A percentile compares a stretch with the other conserved stretches of the same genome.
Conservation (phyloP, 2,113 vertebrate genomes). For the Malurus elegans region DNA sequence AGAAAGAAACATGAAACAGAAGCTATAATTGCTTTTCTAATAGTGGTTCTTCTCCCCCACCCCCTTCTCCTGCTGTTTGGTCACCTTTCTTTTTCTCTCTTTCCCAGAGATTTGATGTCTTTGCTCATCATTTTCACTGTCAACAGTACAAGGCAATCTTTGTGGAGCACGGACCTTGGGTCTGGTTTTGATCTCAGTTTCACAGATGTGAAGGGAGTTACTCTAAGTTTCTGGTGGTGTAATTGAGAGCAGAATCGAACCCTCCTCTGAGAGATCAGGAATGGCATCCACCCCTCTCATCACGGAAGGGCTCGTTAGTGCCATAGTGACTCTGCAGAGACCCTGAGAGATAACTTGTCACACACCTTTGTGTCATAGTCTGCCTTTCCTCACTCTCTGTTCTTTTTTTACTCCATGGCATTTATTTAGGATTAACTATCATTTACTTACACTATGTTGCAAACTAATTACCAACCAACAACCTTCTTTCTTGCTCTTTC, state of each 20-base stretch:
- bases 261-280: not conserved
- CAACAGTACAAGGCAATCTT: not conserved
- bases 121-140: constrained; percentile 34
- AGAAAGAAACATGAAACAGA: constrained; percentile 30
- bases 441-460: not conserved
- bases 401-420: not conserved
- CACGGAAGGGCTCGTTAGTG: not conserved
- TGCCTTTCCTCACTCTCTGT: not conserved
- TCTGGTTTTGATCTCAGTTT: constrained; percentile 25
- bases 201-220: not conserved
- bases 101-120: constrained; percentile 28
- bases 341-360: not conserved
- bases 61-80: constrained; percentile 1
- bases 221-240: not conserved
- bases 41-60: not conserved
- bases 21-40: constrained; percentile 39
- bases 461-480: not conserved
- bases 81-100: constrained; percentile 39
- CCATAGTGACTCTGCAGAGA: not conserved
- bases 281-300: not conserved
- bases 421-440: not conserved
- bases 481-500: not conserved
- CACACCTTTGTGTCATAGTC: not conserved
- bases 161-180: not conserved
- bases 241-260: not conserved